Conservation (phyloP, 2,888 invertebrate genomes). For the Eueremaeus valkanovi region DNA sequence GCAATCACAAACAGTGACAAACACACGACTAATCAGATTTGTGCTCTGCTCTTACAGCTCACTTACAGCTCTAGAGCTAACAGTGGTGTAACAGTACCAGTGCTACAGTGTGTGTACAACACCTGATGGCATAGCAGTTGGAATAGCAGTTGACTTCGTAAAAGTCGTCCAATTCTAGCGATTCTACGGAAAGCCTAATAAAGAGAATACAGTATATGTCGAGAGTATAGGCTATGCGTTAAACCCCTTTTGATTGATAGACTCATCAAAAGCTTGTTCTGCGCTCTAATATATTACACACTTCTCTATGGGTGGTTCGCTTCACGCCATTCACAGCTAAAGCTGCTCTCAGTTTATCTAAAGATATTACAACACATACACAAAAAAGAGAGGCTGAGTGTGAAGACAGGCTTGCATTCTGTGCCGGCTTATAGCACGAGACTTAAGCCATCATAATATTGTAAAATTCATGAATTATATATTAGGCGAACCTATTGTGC, state of each 20-base stretch:
- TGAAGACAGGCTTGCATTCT: neutral
- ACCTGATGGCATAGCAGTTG: neutral
- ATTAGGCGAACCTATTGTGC: neutral
- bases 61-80: no score
- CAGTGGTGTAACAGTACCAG: no score
- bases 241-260: constrained; percentile 29
- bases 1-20: no score
- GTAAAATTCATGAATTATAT: constrained; percentile 26
- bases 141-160: constrained; percentile 6
- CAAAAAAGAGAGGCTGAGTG: neutral
- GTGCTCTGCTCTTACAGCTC: neutral
- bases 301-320: constrained; percentile 25
- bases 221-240: neutral
- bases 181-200: constrained; percentile 13
- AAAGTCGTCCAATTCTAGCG: constrained; percentile 1
- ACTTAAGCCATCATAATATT: constrained; percentile 27
- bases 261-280: constrained; percentile 31
- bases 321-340: constrained; percentile 16
- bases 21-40: constrained; percentile 25
- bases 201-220: constrained; percentile 33
- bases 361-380: constrained; percentile 22
- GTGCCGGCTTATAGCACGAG: neutral
- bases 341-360: neutral
- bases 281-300: constrained; percentile 1
- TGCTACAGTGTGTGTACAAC: neutral